Base-by-base conservation (phyloP, 1,140 invertebrate species). In the Pogonomyrmex barbatus region DNA sequence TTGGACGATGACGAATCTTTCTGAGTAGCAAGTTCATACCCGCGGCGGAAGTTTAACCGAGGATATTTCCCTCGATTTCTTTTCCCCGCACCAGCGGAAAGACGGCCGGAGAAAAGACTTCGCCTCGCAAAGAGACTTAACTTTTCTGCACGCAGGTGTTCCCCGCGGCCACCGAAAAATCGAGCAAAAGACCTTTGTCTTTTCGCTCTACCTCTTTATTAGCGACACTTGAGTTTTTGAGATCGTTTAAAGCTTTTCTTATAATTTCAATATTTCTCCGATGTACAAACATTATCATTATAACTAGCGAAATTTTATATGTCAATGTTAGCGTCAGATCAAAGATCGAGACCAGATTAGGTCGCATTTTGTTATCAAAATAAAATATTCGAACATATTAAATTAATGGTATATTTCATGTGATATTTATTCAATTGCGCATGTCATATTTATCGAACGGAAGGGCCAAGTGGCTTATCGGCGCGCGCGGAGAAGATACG, bases 1-100 rank as follows among this genome's bases (percentile, higher is more conserved):
- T 87, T 70, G 58, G 78, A 88, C 81, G 79, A 90, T 90, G 89
- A 90, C 83, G 88, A 90, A 90, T 90, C 71, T 88, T 88, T 33
- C 62, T 60, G 83, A 90, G 89, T 90, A 90, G 76, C 65, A 90
- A 90, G 88, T 90, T 90, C 83, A 90, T 90, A 86, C 47, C 47
- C 50, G 71, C 79, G 39, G 73, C 76, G 47, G 65, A 90, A 90
- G 73, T 90, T 90, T 83, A 88, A 86, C 79, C 68, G 56, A 54
- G 30, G 76, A 90, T 90, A 85, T 87, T 89, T 79, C 77, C 67
- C 54, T 76, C 91, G 4, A 54, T 88, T 88, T 78, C 87, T 84
- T 90, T 85, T 86, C 75, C 47, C 70, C 58, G 47, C 50, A 39
- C 33, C 12, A 3, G 47, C 85, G 88, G 77, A 79, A 79, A 84